A percentile compares a stretch with the other conserved stretches of the same genome.
Conservation (phyloP, 2,888 invertebrate species). For the Drosophila dives region DNA sequence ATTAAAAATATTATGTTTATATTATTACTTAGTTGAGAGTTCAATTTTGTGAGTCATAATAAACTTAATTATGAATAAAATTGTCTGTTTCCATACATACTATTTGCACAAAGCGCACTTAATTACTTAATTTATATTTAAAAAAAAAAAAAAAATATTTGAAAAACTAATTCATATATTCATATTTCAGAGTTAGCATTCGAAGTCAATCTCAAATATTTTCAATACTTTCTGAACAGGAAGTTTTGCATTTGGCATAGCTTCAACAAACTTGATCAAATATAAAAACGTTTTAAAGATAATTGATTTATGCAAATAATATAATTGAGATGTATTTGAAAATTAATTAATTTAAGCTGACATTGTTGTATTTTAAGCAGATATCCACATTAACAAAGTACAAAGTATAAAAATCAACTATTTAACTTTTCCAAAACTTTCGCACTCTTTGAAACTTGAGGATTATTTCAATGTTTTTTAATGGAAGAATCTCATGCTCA, state of each 20-base stretch:
- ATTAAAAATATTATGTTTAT: neutral
- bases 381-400: neutral
- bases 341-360: neutral
- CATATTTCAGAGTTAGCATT: neutral
- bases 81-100: neutral
- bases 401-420: neutral
- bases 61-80: neutral
- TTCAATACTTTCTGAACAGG: neutral
- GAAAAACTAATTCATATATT: neutral
- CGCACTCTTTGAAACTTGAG: neutral
- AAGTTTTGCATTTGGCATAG: neutral
- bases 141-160: neutral
- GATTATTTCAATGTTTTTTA: neutral
- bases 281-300: neutral
- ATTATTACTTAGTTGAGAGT: neutral
- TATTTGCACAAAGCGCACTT: neutral
- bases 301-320: neutral
- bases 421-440: neutral
- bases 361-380: neutral
- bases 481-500: neutral
- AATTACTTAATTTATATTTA: neutral
- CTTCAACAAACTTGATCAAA: neutral
- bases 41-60: neutral
- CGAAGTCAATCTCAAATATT: neutral
- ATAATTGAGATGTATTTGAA: neutral